These are phyloP conservation scores for Tringa solitaria DNA, from an alignment of 2,113 vertebrate species.

Conservation along the genomic window DNA sequence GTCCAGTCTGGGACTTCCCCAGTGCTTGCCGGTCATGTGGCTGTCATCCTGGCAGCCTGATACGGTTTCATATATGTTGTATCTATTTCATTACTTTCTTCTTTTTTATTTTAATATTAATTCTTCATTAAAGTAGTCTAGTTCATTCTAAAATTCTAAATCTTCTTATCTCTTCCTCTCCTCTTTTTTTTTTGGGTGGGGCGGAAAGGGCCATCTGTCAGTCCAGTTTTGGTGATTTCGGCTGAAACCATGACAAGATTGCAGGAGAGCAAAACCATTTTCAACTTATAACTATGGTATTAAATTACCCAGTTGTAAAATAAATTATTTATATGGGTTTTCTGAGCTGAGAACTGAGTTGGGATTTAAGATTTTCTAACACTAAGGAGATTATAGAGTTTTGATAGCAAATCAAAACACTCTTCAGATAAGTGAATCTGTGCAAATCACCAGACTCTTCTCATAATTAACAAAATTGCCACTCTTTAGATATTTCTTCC, in stretches of 20 bases:
- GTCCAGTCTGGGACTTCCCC: too few species aligned
- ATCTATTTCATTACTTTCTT: too few species aligned
- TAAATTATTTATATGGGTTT: background rate
- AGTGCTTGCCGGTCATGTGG: too few species aligned
- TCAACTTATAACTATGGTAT: background rate
- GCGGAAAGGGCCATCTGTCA: too few species aligned
- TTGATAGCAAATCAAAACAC: background rate
- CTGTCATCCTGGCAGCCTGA: too few species aligned
- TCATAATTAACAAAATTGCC: background rate
- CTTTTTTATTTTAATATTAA: too few species aligned
- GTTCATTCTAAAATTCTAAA: too few species aligned
- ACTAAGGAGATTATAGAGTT: background rate
- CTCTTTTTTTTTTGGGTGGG: too few species aligned
- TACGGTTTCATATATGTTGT: too few species aligned
- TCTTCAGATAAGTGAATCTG: background rate
- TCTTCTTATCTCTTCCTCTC: too few species aligned
- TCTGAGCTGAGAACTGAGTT: background rate
- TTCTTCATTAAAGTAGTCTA: too few species aligned
- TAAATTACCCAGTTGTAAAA: background rate
- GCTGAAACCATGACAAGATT: background rate
- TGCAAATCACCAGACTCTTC: background rate
- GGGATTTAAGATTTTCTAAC: background rate
- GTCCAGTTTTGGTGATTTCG: too few species aligned
- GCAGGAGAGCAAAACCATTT: background rate
- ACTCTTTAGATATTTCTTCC: background rate